A percentile compares a stretch with the other conserved stretches of the same genome.
phyloP scores from a whole-genome alignment of 2,888 invertebrate genomes.

The Elmis aenea region DNA sequence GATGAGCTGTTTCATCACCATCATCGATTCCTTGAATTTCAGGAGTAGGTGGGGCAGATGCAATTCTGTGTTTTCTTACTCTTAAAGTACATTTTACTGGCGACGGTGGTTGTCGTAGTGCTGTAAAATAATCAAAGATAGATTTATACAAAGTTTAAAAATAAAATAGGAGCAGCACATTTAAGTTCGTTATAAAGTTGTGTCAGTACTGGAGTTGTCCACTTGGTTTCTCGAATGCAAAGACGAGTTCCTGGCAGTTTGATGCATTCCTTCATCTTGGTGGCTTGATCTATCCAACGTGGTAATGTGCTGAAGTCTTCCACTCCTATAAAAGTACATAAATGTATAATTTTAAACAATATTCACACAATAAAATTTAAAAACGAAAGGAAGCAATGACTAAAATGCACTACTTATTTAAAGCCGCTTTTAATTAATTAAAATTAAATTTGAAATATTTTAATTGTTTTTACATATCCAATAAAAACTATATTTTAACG shows the following conservation, averaged over 20 bases:
- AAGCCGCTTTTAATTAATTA: too few species aligned
- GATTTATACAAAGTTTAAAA: too few species aligned
- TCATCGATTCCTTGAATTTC: conserved; percentile 36
- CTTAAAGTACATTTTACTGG: conserved; percentile 26
- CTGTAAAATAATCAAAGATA: too few species aligned
- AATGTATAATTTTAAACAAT: too few species aligned
- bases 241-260: conserved; percentile 45
- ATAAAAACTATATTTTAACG: too few species aligned
- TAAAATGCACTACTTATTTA: too few species aligned
- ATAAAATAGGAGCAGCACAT: too few species aligned
- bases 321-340: too few species aligned
- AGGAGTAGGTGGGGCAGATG: conserved; percentile 31
- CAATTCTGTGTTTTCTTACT: conserved; percentile 26
- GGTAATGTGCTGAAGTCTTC: conserved; percentile 49
- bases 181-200: conserved; percentile 57
- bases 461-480: too few species aligned
- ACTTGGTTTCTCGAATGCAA: conserved; percentile 59
- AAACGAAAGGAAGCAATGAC: too few species aligned
- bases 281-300: conserved; percentile 46
- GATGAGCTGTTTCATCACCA: conserved; percentile 46
- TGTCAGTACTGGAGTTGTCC: conserved; percentile 59
- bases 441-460: too few species aligned
- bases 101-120: conserved; percentile 13
- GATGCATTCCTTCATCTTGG: conserved; percentile 47
- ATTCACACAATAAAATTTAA: too few species aligned